Evolutionary conservation across 2,888 invertebrate genomes (phyloP), one percentile per base, ranked within the genome.

Genomic region (Limenitis camilla): DNA sequence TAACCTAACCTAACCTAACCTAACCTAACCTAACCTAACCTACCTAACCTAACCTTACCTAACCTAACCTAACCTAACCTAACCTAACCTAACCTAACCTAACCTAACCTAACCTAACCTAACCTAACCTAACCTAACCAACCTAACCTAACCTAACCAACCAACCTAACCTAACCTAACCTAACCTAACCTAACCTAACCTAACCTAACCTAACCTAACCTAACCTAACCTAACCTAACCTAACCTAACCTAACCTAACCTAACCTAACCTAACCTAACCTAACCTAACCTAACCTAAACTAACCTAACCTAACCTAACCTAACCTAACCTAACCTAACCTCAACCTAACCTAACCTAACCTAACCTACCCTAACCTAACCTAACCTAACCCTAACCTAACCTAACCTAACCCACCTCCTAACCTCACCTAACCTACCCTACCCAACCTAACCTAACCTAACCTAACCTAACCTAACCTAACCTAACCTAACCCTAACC

Each of bases 181-280:
- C 46, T 43, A 50, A 54, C 47, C 46, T 60, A 50, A 50, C 54
- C 48, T 55, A 55, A 55, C 55, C 48, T 48, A 47, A 50, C 47
- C 56, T 55, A 59, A 59, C 59, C 59, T 57, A 57, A 60, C 57
- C 53, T 48, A 50, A 53, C 52, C n/a, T n/a, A 59, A 55, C 59
- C 59, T 54, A 56, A 59, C 10, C n/a, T n/a, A n/a, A n/a, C n/a
- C n/a, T n/a, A 41, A 41, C 59, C 53, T 54, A 59, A 59, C 59
- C 56, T 56, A 56, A 56, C 53, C 59, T 59, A 59, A 59, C 59
- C 56, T 59, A 59, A 59, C 59, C n/a, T 55, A 53, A 59, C 41
- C n/a, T n/a, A n/a, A 56, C 55, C 58, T 58, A 58, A 58, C 58
- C 55, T 53, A 58, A 55, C 55, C 53, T 56, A 56, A 11, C 32